Base-by-base conservation (phyloP, 2,797 vertebrate species). In the Sebastes diploproa region DNA sequence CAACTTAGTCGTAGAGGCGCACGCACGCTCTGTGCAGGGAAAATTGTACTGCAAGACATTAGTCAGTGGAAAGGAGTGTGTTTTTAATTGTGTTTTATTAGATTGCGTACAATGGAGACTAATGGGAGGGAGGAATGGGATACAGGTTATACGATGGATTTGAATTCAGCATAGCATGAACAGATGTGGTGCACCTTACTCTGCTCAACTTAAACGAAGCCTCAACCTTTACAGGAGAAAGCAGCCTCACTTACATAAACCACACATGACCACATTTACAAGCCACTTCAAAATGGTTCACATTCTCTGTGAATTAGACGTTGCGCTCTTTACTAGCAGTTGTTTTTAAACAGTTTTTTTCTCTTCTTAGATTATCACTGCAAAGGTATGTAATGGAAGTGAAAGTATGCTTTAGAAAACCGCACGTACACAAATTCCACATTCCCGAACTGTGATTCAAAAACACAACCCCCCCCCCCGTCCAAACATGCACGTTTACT, bases 231-330 rank as follows among this genome's bases (percentile, higher is more conserved):
- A n/a, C 30, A 50, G 54, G 62, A 64, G 76, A 83, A 87, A 81
- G 61, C 63, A 42, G 63, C 46, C 63, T 74, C 46, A 2, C 62
- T 88, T 69, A 50, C 72, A 87, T 67, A 82, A 89, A 88, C 86
- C 87, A 80, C 83, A 81, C 85, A 73, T 64, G 78, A 86, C 88
- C 90, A 67, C 87, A 86, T 86, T 88, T 85, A 92, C 86, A 82
- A 90, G 84, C 84, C 76, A 80, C 89, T 90, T 89, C 79, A 79
- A 88, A 83, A 83, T 42, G 34, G 30, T 62, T 63, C 79, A 65
- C 61, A 81, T 85, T 85, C 81, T 78, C 75, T 3, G 2, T 23
- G 75, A 89, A 82, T 87, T 77, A 80, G 78, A 86, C n/a, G 62
- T 36, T 77, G 64, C 46, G 18, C 72, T 82, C 63, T 81, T 77